Base-by-base conservation (phyloP, 2,113 vertebrate genomes). In the Seriola quinqueradiata region DNA sequence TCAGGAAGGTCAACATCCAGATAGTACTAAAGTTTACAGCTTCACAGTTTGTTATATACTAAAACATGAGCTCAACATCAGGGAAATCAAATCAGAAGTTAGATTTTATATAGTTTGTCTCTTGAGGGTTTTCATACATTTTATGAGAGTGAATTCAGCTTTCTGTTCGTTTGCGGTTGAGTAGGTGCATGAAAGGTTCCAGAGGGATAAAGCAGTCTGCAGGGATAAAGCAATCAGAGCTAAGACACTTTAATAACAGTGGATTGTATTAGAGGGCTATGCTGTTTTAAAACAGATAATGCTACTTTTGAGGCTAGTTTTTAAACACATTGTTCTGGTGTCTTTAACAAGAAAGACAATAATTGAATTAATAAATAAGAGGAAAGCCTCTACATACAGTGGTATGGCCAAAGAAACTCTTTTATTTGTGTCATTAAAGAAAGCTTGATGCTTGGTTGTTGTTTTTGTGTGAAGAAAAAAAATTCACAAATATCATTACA, bases 111-210 rank as follows among this genome's bases (percentile, higher is more conserved):
- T n/a, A 42, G 11, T 50, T 14, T 3, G 28, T 21, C 17, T 85
- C 44, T 80, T 48, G 9, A 10, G 70, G 72, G 50, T 52, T 84
- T 70, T 76, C 48, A 21, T 70, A 28, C 77, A 46, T 71, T 77
- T 83, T 38, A 60, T 86, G 55, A 72, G 60, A 67, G 75, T 21
- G 60, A 81, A 55, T 76, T 75, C 55, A 48, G 46, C 84, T 77
- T 50, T 14, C 19, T 77, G n/a, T 74, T 85, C 63, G 54, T 74
- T 67, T 77, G 72, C 48, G 21, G 58, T 73, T 84, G 87, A 86
- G 90, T 87, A 83, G 83, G 89, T 88, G 83, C 88, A 50, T 85
- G 65, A 85, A 89, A 69, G 25, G 46, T 61, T 76, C 17, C 59
- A 64, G 54, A 68, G 34, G 75, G 63, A 85, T 73, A 68, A 85